Evolutionary conservation across 2,113 vertebrate genomes (phyloP), one percentile per base, ranked within the genome.

Genomic region (Isichthys henryi): DNA sequence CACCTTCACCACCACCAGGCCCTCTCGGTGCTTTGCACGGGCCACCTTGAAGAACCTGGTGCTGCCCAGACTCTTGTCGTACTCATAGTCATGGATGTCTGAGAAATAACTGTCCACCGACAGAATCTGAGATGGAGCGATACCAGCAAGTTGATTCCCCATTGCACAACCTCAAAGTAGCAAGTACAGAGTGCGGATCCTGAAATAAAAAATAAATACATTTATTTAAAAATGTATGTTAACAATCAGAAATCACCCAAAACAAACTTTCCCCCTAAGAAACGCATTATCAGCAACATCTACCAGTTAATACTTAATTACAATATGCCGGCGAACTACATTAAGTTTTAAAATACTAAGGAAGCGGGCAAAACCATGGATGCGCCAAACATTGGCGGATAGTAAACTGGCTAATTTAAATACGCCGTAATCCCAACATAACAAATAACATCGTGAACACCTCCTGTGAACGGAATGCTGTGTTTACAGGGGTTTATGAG

Each of bases 101-200:
- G 98, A 99, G 94, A 99, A 99, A 94, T 99, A 99, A 92, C 98
- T 99, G 95, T 99, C 98, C 89, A 99, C 98, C 0, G 98, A 99
- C 39, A 99, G 96, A 93, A 99, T 99, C 96, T 99, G 98, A 1
- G 98, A 98, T 0, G 98, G 98, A 83, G 98, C 98, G 87, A 99
- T 99, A 52, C 98, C 98, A 17, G 98, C 98, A 21, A 99, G 96
- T 93, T 99, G 98, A 92, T 99, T 99, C 91, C 98, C 98, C 98
- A 99, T 99, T 88, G 49, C 90, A 0, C 46, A 85, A 45, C 80
- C 56, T 43, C 46, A 87, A 19, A 48, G 53, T 5, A 23, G 62
- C 62, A 31, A 27, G 62, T 70, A 70, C 10, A 13, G n/a, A 13
- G 62, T 31, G 48, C n/a, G 10, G 13, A 62, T 86, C 49, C 50